phyloP scores from a whole-genome alignment of 2,888 invertebrate species.

The Uropetala carovei region DNA sequence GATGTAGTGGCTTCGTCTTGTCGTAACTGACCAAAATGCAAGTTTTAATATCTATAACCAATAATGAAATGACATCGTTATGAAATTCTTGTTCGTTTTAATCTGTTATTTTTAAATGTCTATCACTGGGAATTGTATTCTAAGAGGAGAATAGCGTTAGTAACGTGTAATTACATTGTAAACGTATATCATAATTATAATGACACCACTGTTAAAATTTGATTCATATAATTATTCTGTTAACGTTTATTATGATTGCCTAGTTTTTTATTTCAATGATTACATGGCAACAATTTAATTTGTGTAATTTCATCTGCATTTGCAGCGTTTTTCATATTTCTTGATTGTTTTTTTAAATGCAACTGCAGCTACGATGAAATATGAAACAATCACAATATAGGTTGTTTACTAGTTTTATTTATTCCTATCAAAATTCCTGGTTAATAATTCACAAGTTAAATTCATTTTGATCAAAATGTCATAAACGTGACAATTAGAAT shows the following conservation, averaged over 20 bases:
- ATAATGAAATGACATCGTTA: neutral
- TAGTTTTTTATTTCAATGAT: neutral
- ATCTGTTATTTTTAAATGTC: neutral
- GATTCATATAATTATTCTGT: neutral
- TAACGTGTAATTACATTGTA: neutral
- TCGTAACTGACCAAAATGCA: neutral
- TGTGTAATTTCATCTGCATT: neutral
- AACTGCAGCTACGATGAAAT: too few species aligned
- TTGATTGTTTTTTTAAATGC: too few species aligned
- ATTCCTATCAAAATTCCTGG: too few species aligned
- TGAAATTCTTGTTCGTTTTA: neutral
- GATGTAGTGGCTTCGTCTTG: neutral
- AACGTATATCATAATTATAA: neutral
- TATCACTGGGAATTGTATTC: neutral
- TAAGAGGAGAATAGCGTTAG: neutral
- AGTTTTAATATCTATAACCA: neutral
- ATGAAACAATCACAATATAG: too few species aligned
- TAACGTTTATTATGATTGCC: neutral
- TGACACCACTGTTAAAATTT: neutral
- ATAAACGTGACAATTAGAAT: too few species aligned
- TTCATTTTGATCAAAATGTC: too few species aligned
- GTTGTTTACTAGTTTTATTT: too few species aligned
- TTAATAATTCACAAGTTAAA: too few species aligned
- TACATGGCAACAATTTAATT: neutral
- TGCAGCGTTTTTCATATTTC: too few species aligned